Percentiles rank a stretch among this genome's conserved stretches.
These are phyloP conservation scores for Gallinago media DNA, from an alignment of 2,113 vertebrate species.

Conservation along the genomic window DNA sequence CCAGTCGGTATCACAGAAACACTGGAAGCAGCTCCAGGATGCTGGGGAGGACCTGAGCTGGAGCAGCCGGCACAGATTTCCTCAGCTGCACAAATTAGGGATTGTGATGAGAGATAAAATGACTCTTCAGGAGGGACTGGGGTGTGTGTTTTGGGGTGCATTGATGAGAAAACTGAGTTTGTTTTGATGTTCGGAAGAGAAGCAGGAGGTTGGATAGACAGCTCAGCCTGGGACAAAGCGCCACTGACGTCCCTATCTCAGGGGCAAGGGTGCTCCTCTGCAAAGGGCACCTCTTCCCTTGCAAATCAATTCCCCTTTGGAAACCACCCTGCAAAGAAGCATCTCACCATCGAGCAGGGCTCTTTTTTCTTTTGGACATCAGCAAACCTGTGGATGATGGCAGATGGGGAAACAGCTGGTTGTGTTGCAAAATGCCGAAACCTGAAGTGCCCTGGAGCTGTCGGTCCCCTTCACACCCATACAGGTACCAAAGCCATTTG, in stretches of 20 bases:
- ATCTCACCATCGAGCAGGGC: rapidly evolving
- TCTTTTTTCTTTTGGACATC: not conserved
- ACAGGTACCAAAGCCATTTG: not conserved
- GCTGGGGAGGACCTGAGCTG: not conserved
- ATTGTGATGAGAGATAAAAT: rapidly evolving
- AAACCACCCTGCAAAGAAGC: not conserved
- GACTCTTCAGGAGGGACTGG: rapidly evolving
- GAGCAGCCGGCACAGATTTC: rapidly evolving
- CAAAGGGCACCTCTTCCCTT: not conserved
- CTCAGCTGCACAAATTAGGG: not conserved
- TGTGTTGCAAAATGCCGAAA: not conserved
- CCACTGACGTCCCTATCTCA: too few relatives aligned
- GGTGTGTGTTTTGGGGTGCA: not conserved
- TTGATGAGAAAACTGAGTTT: not conserved
- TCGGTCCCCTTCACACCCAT: rapidly evolving
- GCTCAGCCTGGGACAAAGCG: not conserved
- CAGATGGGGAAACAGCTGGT: not conserved
- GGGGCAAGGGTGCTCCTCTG: not conserved
- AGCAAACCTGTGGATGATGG: not conserved
- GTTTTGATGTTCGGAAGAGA: not conserved
- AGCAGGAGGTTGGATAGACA: not conserved
- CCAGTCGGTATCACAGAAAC: rapidly evolving
- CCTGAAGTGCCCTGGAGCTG: not conserved
- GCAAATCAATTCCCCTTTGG: not conserved
- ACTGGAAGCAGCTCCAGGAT: not conserved